A percentile compares a stretch with the other conserved stretches of the same genome.
Conservation (phyloP, 2,797 vertebrate species). For the Lepilemur septentrionalis region DNA sequence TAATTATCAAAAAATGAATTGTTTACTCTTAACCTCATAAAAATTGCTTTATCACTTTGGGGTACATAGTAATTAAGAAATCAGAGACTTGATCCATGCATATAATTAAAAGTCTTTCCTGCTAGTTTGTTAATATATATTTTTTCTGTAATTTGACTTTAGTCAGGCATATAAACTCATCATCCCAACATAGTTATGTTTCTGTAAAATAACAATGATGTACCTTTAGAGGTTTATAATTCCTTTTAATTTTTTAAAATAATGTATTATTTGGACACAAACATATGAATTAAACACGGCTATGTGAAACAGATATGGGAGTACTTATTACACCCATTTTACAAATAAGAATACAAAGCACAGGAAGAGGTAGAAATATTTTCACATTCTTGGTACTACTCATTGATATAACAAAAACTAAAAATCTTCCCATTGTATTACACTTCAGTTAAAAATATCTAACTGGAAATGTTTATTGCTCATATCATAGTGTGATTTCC, state of each 20-base stretch:
- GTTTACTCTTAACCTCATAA: slow-evolving; percentile 9
- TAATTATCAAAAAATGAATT: slow-evolving; percentile 13
- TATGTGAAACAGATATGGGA: background rate
- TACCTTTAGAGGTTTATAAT: background rate
- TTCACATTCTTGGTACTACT: background rate
- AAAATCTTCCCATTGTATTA: background rate
- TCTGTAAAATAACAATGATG: background rate
- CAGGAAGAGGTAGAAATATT: background rate
- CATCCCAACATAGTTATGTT: background rate
- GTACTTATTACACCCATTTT: background rate
- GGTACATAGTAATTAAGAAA: slow-evolving; percentile 30
- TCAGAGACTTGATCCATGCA: background rate
- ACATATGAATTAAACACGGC: background rate
- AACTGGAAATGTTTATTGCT: background rate
- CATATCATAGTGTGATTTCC: background rate
- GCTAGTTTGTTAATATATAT: background rate
- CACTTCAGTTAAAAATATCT: background rate
- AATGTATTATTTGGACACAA: background rate
- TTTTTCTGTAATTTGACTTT: background rate
- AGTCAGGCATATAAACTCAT: background rate
- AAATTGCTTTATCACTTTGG: slow-evolving; percentile 25
- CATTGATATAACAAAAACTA: background rate
- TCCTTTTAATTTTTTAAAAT: background rate
- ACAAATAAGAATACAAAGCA: background rate
- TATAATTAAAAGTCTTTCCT: slow-evolving; percentile 24